phyloP scores from a whole-genome alignment of 1,140 invertebrate species.

The Drosophila chauvacae region DNA sequence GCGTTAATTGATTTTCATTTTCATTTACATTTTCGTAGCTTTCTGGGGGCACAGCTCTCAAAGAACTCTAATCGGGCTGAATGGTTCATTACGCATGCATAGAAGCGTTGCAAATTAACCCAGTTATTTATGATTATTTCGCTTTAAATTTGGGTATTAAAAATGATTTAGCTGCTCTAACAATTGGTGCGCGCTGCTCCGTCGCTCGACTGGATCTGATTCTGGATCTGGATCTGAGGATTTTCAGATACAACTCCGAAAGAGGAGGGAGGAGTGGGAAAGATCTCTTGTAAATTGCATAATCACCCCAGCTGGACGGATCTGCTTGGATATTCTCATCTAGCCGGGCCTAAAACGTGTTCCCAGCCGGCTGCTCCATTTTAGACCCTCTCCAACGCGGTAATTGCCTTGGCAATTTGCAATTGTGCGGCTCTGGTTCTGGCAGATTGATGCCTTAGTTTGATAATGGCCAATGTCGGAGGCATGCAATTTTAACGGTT shows the following conservation, averaged over 20 bases:
- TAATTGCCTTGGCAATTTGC: slow-evolving; percentile 74
- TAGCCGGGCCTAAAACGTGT: slow-evolving; percentile 55
- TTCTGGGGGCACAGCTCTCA: slow-evolving; percentile 6
- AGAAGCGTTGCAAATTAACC: slow-evolving; percentile 82
- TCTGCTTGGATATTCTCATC: slow-evolving; percentile 24
- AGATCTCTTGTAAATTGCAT: slow-evolving; percentile 71
- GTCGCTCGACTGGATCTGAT: slow-evolving; percentile 1
- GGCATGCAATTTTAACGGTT: slow-evolving; percentile 80
- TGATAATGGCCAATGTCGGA: slow-evolving; percentile 73
- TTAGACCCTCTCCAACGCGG: slow-evolving; percentile 25
- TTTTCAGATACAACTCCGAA: slow-evolving; percentile 23
- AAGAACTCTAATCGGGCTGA: slow-evolving; percentile 53
- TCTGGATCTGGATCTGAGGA: neutral
- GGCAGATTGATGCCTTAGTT: slow-evolving; percentile 76
- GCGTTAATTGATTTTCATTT: slow-evolving; percentile 78
- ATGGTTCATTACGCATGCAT: slow-evolving; percentile 77
- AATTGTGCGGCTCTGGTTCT: slow-evolving; percentile 67
- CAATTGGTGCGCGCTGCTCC: slow-evolving; percentile 22
- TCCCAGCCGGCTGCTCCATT: slow-evolving; percentile 62
- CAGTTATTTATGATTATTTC: slow-evolving; percentile 81
- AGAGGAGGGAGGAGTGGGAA: neutral
- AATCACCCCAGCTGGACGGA: slow-evolving; percentile 52
- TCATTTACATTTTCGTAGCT: slow-evolving; percentile 47
- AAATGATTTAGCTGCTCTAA: slow-evolving; percentile 65
- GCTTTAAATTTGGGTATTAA: slow-evolving; percentile 61